A percentile compares a stretch with the other conserved stretches of the same genome.
phyloP scores from a whole-genome alignment of 2,797 vertebrate species.

The Gymnothorax javanicus region DNA sequence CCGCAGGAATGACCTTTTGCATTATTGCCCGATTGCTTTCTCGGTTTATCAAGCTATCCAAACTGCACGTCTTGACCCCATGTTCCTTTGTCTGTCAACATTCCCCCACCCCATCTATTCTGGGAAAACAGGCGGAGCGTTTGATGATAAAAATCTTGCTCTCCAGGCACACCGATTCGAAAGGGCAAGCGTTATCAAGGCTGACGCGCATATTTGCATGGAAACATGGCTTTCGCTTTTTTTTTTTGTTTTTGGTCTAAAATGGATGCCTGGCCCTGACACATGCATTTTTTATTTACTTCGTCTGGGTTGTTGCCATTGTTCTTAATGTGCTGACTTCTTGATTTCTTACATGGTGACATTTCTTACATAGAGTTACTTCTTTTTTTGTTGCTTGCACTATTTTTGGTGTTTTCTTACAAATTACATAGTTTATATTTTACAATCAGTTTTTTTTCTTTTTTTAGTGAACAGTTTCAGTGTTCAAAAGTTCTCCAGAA shows the following conservation, averaged over 20 bases:
- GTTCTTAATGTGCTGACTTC: background rate
- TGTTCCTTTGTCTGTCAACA: background rate
- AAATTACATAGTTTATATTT: too few relatives aligned
- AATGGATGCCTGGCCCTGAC: background rate
- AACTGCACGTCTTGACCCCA: background rate
- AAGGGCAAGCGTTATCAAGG: background rate
- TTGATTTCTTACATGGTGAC: background rate
- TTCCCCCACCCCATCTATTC: background rate
- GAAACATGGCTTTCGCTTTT: background rate
- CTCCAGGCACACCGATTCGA: background rate
- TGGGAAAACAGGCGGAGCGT: background rate
- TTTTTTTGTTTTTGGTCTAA: background rate
- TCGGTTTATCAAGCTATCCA: background rate
- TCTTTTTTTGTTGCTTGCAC: too few relatives aligned
- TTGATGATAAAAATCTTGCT: slow-evolving; percentile 7
- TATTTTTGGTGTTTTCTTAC: too few relatives aligned
- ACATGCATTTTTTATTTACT: background rate
- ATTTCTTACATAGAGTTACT: too few relatives aligned
- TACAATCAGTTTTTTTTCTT: too few relatives aligned
- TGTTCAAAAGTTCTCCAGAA: background rate
- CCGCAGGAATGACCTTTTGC: background rate
- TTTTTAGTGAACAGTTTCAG: background rate
- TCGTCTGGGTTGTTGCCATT: background rate
- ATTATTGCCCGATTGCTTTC: background rate
- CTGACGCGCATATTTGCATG: background rate